Percentiles rank a stretch among this genome's conserved stretches.
These are phyloP conservation scores for Drosophila setifemur DNA, from an alignment of 1,140 invertebrate species.

Conservation along the genomic window DNA sequence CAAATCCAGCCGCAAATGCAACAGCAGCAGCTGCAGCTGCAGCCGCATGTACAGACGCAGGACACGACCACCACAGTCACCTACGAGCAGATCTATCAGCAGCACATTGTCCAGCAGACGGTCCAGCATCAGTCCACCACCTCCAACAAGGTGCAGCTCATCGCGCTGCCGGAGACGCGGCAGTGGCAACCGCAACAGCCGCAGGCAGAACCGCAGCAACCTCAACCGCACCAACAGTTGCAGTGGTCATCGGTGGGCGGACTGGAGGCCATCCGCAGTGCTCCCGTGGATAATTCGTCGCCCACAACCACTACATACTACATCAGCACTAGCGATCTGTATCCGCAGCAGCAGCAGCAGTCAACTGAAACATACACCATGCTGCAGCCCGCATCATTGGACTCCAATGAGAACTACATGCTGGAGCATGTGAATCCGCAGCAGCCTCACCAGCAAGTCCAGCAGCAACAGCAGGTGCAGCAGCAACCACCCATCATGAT, in stretches of 20 bases:
- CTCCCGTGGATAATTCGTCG: slow-evolving; percentile 27
- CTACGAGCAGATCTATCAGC: slow-evolving; percentile 34
- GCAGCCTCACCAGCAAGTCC: slow-evolving; percentile 4
- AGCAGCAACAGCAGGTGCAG: slow-evolving; percentile 13
- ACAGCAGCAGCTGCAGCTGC: background rate
- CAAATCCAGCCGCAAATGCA: slow-evolving; percentile 8
- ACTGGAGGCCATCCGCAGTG: slow-evolving; percentile 53
- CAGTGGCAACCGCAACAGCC: slow-evolving; percentile 32
- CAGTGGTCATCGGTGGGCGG: slow-evolving; percentile 68
- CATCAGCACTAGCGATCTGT: slow-evolving; percentile 68
- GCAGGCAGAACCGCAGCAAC: slow-evolving; percentile 24
- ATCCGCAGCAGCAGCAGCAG: slow-evolving; percentile 39
- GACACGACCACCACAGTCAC: slow-evolving; percentile 32
- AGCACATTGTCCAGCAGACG: slow-evolving; percentile 39
- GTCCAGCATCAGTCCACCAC: slow-evolving; percentile 30
- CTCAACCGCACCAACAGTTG: slow-evolving; percentile 29
- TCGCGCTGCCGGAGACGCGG: slow-evolving; percentile 8
- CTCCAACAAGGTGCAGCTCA: slow-evolving; percentile 36
- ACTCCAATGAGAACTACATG: slow-evolving; percentile 65
- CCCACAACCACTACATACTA: slow-evolving; percentile 68
- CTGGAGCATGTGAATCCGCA: slow-evolving; percentile 39
- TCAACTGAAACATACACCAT: slow-evolving; percentile 39
- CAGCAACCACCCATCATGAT: slow-evolving; percentile 73
- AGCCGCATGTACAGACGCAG: slow-evolving; percentile 18
- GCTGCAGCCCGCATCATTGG: slow-evolving; percentile 25